Evolutionary conservation across 2,888 invertebrate species (phyloP), one percentile per base, ranked within the genome.

Genomic region (Psylliodes chrysocephalus): DNA sequence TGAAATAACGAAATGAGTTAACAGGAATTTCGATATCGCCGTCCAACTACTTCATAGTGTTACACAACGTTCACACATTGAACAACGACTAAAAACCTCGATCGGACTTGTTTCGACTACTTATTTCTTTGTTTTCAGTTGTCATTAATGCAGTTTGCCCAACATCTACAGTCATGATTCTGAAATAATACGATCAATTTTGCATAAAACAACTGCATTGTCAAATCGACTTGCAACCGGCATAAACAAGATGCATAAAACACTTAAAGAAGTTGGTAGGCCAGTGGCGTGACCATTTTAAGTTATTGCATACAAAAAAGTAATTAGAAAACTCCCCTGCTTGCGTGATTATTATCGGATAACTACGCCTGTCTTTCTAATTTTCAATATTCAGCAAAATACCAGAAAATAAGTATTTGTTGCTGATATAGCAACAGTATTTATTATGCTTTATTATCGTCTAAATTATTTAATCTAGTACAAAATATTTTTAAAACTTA

Each of bases 161-260:
- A 57, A 57, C 28, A 40, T 42, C 40, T 10, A 17, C 25, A n/a
- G 42, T 60, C 60, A 57, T 59, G 64, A 64, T 60, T 64, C 55
- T 55, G 55, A 51, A 54, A 33, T 60, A 51, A 64, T 42, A 52
- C 60, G 28, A 54, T 51, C 42, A 60, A 25, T 64, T 64, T 60
- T 55, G 64, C 60, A 64, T 64, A 55, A 55, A 55, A 64, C 64
- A 51, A 60, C 63, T 46, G 46, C 38, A 28, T 17, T 63, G 57
- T 53, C 46, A 52, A 57, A 53, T 52, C 53, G 22, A 17, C 40
- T 46, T 46, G 52, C 38, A 60, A 46, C 33, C 33, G 28, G 56
- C 19, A 56, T 46, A 56, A 42, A 42, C 42, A 42, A 42, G 22
- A 1, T 33, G 46, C 33, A 46, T 25, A 44, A 22, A 25, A 53